Percentiles rank a stretch among this genome's conserved stretches.
These are phyloP conservation scores for Candidula unifasciata DNA, from an alignment of 2,888 invertebrate genomes.

Conservation along the genomic window DNA sequence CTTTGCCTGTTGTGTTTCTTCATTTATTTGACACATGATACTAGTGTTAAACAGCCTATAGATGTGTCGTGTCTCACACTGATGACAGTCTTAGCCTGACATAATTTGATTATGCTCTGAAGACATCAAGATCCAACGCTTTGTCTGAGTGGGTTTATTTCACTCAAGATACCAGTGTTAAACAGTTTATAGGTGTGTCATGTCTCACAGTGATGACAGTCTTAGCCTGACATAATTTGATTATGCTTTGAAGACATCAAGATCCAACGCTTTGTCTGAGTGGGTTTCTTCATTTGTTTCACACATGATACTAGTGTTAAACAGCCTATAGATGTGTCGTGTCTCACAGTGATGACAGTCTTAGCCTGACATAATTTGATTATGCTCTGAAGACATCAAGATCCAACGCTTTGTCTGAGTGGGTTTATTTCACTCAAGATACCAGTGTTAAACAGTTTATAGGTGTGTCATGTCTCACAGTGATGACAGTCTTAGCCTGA, in stretches of 20 bases:
- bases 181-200: no score
- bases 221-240: neutral
- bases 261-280: no score
- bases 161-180: no score
- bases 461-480: neutral
- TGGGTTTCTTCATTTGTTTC: no score
- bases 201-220: neutral
- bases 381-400: constrained; percentile 3
- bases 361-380: neutral
- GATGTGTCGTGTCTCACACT: neutral
- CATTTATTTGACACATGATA: no score
- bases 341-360: constrained; percentile 2
- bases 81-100: constrained; percentile 6
- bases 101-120: neutral
- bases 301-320: no score
- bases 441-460: neutral
- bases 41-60: no score
- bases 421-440: neutral
- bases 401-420: neutral
- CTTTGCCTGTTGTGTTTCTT: no score
- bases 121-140: constrained; percentile 18
- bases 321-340: no score
- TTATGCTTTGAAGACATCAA: neutral
- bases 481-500: constrained; percentile 10
- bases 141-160: constrained; percentile 12